Evolutionary conservation across 2,113 vertebrate species (phyloP), one percentile per base, ranked within the genome.

Genomic region (Chinchilla lanigera): DNA sequence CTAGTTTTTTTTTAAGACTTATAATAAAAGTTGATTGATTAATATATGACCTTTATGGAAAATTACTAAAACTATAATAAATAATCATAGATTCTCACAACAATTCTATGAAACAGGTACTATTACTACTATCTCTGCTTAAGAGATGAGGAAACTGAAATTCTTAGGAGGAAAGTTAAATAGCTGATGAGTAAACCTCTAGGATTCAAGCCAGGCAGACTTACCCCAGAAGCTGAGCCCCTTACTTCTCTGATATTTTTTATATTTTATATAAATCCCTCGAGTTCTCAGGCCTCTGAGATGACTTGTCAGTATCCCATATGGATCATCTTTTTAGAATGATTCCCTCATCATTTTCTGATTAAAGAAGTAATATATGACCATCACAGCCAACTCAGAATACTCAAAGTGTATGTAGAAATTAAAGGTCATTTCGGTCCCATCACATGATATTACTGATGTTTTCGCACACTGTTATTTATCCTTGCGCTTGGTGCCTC

Each of bases 301-400:
- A 22, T 81, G 50, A 80, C 5, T 52, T 26, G 7, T 20, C 85
- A 22, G 35, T 94, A n/a, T 50, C 94, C 30, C 47, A 3, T 65
- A 50, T 93, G 26, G 19, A 87, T 30, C 13, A 60, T 80, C 44
- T 65, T 91, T 95, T 84, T 83, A 41, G 82, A 92, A 86, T 83
- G 80, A 91, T 92, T 80, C 17, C 22, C 13, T 78, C 65, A 44
- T 81, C 90, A 50, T 84, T 95, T 94, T 83, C 52, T 90, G 24
- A 78, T 88, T 75, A 63, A 92, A 89, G 89, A 91, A 82, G 44
- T 84, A 90, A 84, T 82, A 19, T 71, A 35, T 81, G 35, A 63
- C 38, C 22, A 92, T 65, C 65, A 10, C 26, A 77, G 93, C 24
- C 52, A 87, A 81, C 33, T 87, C 17, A 81, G 58, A 94, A 96